Conservation (phyloP, 2,888 invertebrate genomes). For the Drosophila buzzatii region DNA sequence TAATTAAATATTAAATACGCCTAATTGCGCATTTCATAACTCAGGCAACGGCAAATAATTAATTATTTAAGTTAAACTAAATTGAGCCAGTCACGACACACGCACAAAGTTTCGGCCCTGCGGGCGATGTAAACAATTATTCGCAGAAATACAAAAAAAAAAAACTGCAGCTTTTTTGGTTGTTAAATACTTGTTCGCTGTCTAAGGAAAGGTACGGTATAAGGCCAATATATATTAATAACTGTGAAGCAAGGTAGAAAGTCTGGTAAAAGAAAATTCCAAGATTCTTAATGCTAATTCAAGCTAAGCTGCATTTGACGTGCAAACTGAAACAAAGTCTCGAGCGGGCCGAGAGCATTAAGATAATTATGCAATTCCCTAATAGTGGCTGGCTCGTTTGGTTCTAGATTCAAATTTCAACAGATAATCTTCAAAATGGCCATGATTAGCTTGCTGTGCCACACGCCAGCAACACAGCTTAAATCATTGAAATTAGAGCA, state of each 20-base stretch:
- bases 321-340: constrained; percentile 27
- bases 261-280: constrained; percentile 8
- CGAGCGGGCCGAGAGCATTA: constrained; percentile 8
- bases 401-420: constrained; percentile 27
- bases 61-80: constrained; percentile 80
- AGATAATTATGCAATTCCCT: constrained; percentile 43
- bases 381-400: constrained; percentile 11
- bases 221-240: constrained; percentile 12
- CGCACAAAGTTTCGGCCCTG: constrained; percentile 39
- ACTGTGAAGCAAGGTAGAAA: background rate
- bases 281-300: background rate
- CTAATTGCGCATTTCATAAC: constrained; percentile 82
- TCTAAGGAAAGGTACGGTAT: constrained; percentile 5
- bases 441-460: constrained; percentile 57
- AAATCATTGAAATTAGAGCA: constrained; percentile 67
- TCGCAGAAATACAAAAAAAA: constrained; percentile 5
- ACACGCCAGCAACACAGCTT: constrained; percentile 29
- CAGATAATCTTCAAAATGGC: constrained; percentile 27
- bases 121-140: constrained; percentile 44
- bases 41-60: constrained; percentile 76
- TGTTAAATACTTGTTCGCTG: background rate
- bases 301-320: constrained; percentile 34
- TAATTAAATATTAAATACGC: constrained; percentile 81
- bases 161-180: constrained; percentile 10
- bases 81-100: constrained; percentile 69